These are phyloP conservation scores for Pithys albifrons DNA, from an alignment of 2,113 vertebrate species.

Conservation along the genomic window DNA sequence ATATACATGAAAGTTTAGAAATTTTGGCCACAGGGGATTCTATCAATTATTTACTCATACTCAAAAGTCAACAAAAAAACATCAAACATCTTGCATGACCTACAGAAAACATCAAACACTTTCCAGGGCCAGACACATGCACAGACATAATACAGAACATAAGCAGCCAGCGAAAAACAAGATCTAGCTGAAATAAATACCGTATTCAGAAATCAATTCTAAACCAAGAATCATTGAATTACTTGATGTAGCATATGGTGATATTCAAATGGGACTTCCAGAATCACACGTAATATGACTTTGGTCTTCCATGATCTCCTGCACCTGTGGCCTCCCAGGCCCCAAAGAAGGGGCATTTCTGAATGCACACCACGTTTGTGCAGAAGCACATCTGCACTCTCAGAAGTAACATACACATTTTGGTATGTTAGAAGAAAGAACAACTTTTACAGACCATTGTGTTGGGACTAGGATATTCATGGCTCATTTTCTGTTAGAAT, in stretches of 20 bases:
- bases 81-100: constrained; percentile 53
- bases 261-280: background rate
- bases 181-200: constrained; percentile 21
- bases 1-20: constrained; percentile 36
- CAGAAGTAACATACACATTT: background rate
- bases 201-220: background rate
- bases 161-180: constrained; percentile 16
- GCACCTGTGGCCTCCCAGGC: background rate
- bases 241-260: background rate
- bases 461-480: background rate
- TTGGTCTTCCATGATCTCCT: background rate
- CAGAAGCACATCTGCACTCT: background rate
- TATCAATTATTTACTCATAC: constrained; percentile 42
- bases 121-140: constrained; percentile 36
- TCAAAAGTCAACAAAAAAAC: constrained; percentile 22
- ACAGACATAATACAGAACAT: constrained; percentile 52
- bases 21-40: constrained; percentile 32
- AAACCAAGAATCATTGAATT: background rate
- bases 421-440: background rate
- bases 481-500: background rate
- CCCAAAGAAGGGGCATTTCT: background rate
- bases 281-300: accelerated
- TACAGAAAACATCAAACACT: constrained; percentile 60
- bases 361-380: background rate
- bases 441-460: background rate